These are phyloP conservation scores for Manis javanica DNA, from an alignment of 2,797 vertebrate species.

Conservation along the genomic window DNA sequence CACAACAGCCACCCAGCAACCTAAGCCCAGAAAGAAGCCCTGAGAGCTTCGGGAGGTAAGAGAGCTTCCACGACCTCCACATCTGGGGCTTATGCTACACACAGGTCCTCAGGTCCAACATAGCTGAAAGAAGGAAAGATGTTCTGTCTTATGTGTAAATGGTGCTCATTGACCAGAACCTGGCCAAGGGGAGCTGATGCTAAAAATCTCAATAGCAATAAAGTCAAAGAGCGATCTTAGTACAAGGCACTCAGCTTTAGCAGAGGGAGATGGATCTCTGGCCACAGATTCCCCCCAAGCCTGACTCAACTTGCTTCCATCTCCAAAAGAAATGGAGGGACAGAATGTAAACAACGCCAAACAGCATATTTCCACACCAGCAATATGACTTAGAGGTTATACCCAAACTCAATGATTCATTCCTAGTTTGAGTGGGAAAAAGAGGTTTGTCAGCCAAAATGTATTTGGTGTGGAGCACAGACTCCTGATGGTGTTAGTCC, in stretches of 20 bases:
- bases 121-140: not conserved
- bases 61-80: not conserved
- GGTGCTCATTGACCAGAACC: not conserved
- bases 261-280: not conserved
- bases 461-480: not conserved
- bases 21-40: not conserved
- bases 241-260: not conserved
- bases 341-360: not conserved
- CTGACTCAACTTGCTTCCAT: not conserved
- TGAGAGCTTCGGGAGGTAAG: not conserved
- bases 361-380: not conserved
- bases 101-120: not conserved
- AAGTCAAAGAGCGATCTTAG: not conserved
- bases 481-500: not conserved
- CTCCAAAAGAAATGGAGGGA: not conserved
- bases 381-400: slow-evolving; percentile 48
- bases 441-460: not conserved
- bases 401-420: slow-evolving; percentile 32
- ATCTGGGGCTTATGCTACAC: not conserved
- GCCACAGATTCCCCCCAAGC: not conserved
- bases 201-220: slow-evolving; percentile 6
- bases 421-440: slow-evolving; percentile 53
- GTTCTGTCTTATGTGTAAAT: not conserved
- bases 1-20: not conserved
- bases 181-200: not conserved